Evolutionary conservation across 1,140 invertebrate species (phyloP), one percentile per base, ranked within the genome.

Genomic region (Drosophila sturtevanti): DNA sequence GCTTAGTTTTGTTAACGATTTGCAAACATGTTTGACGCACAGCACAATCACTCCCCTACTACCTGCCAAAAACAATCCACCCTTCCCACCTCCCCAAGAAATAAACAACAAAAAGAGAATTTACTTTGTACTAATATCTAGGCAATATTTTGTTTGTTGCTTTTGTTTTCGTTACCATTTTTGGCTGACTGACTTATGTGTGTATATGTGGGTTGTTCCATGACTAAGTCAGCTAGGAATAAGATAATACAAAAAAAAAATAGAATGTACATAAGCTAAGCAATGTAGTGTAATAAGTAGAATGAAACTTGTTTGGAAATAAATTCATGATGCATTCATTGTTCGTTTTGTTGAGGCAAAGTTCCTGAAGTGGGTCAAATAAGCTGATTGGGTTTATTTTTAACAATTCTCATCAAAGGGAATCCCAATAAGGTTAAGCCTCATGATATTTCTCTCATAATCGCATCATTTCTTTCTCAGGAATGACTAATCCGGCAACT

Each of bases 1-100:
- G 75, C 75, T 86, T 86, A 87, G 81, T 81, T 86, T 87, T 85
- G 82, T 72, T 87, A 87, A 86, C 82, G 82, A 87, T 86, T 86
- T 72, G 81, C 81, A 72, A 87, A 79, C 82, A 86, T 77, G 61
- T 81, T 70, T 70, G 80, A 65, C 61, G 54, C 12, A 60, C 31
- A 64, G n/a, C n/a, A 12, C 27, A 21, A 6, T 24, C 16, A 5
- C 18, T 41, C 55, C 10, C 4, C n/a, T 14, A 18, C 68, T 54
- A 44, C 18, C 9, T 21, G 16, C 3, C 3, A 14, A 34, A 22
- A 16, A n/a, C n/a, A n/a, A n/a, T n/a, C n/a, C n/a, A n/a, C n/a
- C n/a, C n/a, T n/a, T n/a, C n/a, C n/a, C 72, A 68, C 21, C 64
- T 58, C 71, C 56, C 24, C 2, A 24, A 24, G 4, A 4, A 2